phyloP scores from a whole-genome alignment of 2,797 vertebrate genomes.

The Sebastes goodei region DNA sequence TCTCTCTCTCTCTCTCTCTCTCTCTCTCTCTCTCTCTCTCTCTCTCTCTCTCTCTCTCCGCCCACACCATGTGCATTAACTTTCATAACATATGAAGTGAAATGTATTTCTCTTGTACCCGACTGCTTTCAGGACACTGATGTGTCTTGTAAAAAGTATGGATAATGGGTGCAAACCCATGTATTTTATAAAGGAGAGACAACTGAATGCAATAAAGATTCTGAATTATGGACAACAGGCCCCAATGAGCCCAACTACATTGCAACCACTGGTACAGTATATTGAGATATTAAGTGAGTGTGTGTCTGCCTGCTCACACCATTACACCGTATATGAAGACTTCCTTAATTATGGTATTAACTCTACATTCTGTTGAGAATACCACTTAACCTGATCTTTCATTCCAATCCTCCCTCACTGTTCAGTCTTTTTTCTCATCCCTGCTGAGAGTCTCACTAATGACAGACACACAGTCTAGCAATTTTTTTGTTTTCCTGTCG shows the following conservation, averaged over 20 bases:
- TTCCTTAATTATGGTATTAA: slow-evolving; percentile 25
- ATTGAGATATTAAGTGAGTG: neutral
- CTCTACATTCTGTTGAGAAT: slow-evolving; percentile 16
- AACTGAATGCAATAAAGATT: neutral
- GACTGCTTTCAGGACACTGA: slow-evolving; percentile 1
- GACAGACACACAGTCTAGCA: neutral
- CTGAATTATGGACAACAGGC: slow-evolving; percentile 26
- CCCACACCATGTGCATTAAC: neutral
- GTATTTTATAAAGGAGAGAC: slow-evolving; percentile 12
- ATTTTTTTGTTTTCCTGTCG: slow-evolving; percentile 17
- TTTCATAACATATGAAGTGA: slow-evolving; percentile 26
- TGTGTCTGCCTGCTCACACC: neutral
- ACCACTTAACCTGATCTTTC: slow-evolving; percentile 34
- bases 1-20: neutral
- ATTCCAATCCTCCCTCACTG: neutral
- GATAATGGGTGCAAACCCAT: slow-evolving; percentile 19
- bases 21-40: neutral
- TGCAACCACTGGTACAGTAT: neutral
- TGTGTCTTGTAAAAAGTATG: slow-evolving; percentile 1
- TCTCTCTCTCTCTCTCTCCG: neutral
- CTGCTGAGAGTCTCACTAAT: slow-evolving; percentile 30
- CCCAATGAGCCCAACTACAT: neutral
- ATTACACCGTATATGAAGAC: slow-evolving; percentile 1
- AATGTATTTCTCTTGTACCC: slow-evolving; percentile 55
- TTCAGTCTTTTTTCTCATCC: neutral